Evolutionary conservation across 2,797 vertebrate species (phyloP).

Genomic region (Etheostoma nigrum): DNA sequence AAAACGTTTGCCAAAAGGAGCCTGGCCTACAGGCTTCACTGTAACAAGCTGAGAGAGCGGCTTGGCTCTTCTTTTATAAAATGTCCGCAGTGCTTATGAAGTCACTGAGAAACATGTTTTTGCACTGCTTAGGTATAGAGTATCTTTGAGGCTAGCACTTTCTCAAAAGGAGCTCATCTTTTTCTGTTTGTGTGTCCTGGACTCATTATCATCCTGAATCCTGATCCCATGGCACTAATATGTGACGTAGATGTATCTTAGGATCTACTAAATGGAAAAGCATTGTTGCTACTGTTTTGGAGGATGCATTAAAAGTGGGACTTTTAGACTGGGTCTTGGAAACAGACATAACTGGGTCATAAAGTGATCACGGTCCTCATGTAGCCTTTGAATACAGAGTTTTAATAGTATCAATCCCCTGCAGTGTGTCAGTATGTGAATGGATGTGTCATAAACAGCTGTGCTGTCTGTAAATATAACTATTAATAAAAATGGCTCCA

Average conservation of each 20-base stretch:
- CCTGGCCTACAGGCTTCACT: conserved; percentile 42
- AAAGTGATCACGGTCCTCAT: neutral
- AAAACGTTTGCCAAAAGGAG: conserved; percentile 40
- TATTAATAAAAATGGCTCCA: conserved; percentile 69
- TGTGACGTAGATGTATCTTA: neutral
- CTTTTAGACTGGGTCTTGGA: conserved; percentile 4
- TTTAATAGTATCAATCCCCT: conserved; percentile 22
- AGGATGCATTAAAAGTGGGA: conserved; percentile 12
- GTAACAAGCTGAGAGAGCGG: conserved; percentile 53
- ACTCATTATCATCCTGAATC: conserved; percentile 7
- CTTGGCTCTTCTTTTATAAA: conserved; percentile 41
- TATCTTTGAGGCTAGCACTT: neutral
- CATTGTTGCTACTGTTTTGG: conserved; percentile 13
- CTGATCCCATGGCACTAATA: conserved; percentile 29
- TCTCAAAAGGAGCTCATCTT: conserved; percentile 5
- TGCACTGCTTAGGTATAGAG: conserved; percentile 43
- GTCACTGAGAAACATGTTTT: conserved; percentile 46
- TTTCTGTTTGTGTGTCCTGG: conserved; percentile 28
- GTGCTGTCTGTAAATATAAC: conserved; percentile 79
- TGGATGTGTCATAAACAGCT: conserved; percentile 77
- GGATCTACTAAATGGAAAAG: conserved; percentile 13
- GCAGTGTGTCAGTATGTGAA: conserved; percentile 42
- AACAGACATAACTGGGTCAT: conserved; percentile 8
- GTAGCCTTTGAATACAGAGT: conserved; percentile 1
- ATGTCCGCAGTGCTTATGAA: conserved; percentile 37